These are phyloP conservation scores for Pygocentrus nattereri DNA, from an alignment of 2,797 vertebrate species.

Conservation along the genomic window DNA sequence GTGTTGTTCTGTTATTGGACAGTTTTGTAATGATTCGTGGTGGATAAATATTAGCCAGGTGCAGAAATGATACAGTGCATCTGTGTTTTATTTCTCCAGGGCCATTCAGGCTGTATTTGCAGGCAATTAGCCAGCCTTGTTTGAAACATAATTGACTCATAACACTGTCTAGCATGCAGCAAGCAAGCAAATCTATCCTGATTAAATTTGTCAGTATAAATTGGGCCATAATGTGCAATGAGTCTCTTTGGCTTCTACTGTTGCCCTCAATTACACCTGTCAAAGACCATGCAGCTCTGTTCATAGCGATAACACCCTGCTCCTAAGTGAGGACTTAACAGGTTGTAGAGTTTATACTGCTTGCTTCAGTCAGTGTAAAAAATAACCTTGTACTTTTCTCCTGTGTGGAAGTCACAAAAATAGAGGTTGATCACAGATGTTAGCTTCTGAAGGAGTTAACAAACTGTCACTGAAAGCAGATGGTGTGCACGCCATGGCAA, in stretches of 20 bases:
- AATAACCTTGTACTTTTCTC: conserved; percentile 2
- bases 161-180: conserved; percentile 56
- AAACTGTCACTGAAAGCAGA: conserved; percentile 30
- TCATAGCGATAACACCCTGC: conserved; percentile 3
- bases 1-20: background rate
- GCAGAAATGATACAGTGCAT: background rate
- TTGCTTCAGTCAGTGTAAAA: conserved; percentile 9
- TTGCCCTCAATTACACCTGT: conserved; percentile 67
- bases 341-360: background rate
- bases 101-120: conserved; percentile 57
- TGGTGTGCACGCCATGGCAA: conserved; percentile 10
- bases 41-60: conserved; percentile 18
- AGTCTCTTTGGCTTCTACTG: conserved; percentile 63
- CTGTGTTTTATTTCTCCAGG: conserved; percentile 62
- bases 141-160: conserved; percentile 71
- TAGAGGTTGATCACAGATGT: background rate
- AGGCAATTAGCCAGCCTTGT: conserved; percentile 55
- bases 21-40: background rate
- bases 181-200: conserved; percentile 63
- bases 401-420: conserved; percentile 4
- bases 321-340: background rate
- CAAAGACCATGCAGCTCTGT: conserved; percentile 59
- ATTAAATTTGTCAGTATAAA: conserved; percentile 77
- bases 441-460: background rate
- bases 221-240: conserved; percentile 69